phyloP scores from a whole-genome alignment of 1,140 invertebrate genomes.

The Luehdorfia chinensis region DNA sequence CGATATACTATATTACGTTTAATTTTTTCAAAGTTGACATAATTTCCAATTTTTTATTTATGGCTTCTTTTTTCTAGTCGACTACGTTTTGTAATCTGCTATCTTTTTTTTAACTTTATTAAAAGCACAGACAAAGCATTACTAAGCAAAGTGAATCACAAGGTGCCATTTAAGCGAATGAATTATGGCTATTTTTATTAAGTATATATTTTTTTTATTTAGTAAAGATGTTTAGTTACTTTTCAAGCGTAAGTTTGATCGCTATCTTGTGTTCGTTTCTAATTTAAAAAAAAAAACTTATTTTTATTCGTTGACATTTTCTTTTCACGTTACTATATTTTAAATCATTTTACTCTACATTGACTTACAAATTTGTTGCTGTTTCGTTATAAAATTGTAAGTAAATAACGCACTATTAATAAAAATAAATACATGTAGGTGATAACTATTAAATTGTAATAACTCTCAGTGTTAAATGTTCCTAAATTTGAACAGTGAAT shows the following conservation, averaged over 20 bases:
- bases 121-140: slow-evolving; percentile 38
- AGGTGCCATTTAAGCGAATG: slow-evolving; percentile 67
- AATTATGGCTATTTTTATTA: slow-evolving; percentile 65
- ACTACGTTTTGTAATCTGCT: neutral
- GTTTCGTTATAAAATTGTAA: slow-evolving; percentile 41
- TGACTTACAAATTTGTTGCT: slow-evolving; percentile 41
- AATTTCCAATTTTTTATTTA: slow-evolving; percentile 6
- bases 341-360: slow-evolving; percentile 26
- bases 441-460: slow-evolving; percentile 68
- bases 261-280: slow-evolving; percentile 65
- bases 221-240: slow-evolving; percentile 56
- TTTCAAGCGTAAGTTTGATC: slow-evolving; percentile 51
- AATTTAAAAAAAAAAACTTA: slow-evolving; percentile 34
- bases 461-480: slow-evolving; percentile 75
- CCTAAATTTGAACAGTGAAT: slow-evolving; percentile 73
- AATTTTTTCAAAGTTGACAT: slow-evolving; percentile 14
- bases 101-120: slow-evolving; percentile 18
- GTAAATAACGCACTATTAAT: slow-evolving; percentile 43
- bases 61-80: slow-evolving; percentile 10
- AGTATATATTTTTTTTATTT: slow-evolving; percentile 53
- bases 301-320: slow-evolving; percentile 25
- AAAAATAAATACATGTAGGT: slow-evolving; percentile 55
- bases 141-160: slow-evolving; percentile 54
- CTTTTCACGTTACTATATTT: slow-evolving; percentile 19
- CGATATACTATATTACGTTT: neutral